Evolutionary conservation across 37 sponge, comb jelly and placozoan species (phyloP), one percentile per base, ranked within the genome.

Genomic region (Petrosia ficiformis): DNA sequence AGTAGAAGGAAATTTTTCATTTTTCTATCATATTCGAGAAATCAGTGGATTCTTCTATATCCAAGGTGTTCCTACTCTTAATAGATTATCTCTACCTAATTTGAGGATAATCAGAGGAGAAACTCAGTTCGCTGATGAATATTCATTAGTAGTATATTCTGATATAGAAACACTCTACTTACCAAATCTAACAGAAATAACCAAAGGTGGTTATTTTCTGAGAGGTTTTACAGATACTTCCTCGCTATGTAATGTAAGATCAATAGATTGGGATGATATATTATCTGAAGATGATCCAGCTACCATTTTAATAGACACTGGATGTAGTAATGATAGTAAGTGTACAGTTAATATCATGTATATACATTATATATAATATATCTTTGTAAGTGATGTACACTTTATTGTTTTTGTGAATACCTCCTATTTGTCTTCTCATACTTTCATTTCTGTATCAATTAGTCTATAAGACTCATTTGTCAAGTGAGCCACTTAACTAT

Each of bases 201-300:
- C 77, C 0, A 19, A 57, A 19, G 90, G 90, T 56, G 48, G 42
- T 10, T 76, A 80, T 2, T 26, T 10, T 2, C 33, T 84, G 25
- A 36, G 59, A 19, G 8, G 14, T 48, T 19, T 8, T 8, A 8
- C 14, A 5, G 19, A 59, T 22, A 79, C 43, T 42, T 57, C 63
- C 36, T 44, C 61, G 0, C 39, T 72, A 40, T 89, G 90, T 44
- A 80, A 74, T 35, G 16, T 57, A 37, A 44, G 21, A 42, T 75
- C 72, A 6, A 75, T 89, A 16, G 64, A 76, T n/a, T 89, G 90
- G 90, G 37, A 24, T 32, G 90, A 89, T 65, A 89, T 84, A 34
- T 2, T 14, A 8, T 14, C 54, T 48, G 8, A 19, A 19, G 14
- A 8, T 19, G 54, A 19, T 48, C 8, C 14, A 19, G 54, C 14